Conservation (phyloP, 2,113 vertebrate genomes). For the Syngnathus floridae region DNA sequence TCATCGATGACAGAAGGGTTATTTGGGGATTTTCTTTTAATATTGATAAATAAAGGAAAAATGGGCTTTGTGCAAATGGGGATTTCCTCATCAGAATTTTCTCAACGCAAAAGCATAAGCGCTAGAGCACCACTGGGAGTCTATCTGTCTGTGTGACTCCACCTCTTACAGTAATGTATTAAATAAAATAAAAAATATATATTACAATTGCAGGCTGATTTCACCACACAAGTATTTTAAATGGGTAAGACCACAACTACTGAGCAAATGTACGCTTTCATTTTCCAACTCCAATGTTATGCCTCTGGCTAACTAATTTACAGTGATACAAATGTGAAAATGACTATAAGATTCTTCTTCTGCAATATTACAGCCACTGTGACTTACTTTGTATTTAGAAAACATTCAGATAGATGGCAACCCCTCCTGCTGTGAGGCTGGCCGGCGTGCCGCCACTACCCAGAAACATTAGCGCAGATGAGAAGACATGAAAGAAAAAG, state of each 20-base stretch:
- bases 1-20: too few species aligned
- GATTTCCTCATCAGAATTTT: neutral
- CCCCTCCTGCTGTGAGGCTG: conserved; percentile 39
- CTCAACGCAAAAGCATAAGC: neutral
- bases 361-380: conserved; percentile 48
- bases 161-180: too few species aligned
- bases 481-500: conserved; percentile 25
- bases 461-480: neutral
- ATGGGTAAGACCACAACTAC: neutral
- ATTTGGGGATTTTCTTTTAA: too few species aligned
- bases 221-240: neutral
- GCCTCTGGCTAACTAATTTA: neutral
- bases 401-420: conserved; percentile 58
- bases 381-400: conserved; percentile 51
- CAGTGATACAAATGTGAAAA: conserved; percentile 8
- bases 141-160: too few species aligned
- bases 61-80: too few species aligned
- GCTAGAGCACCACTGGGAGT: too few species aligned
- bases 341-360: conserved; percentile 33
- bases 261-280: neutral
- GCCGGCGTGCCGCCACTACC: conserved; percentile 20
- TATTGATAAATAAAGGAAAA: too few species aligned
- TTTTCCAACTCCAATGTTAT: neutral
- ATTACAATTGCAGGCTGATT: neutral
- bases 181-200: too few species aligned